Base-by-base conservation (phyloP, 1,140 invertebrate genomes). In the Parasteatoda tepidariorum region DNA sequence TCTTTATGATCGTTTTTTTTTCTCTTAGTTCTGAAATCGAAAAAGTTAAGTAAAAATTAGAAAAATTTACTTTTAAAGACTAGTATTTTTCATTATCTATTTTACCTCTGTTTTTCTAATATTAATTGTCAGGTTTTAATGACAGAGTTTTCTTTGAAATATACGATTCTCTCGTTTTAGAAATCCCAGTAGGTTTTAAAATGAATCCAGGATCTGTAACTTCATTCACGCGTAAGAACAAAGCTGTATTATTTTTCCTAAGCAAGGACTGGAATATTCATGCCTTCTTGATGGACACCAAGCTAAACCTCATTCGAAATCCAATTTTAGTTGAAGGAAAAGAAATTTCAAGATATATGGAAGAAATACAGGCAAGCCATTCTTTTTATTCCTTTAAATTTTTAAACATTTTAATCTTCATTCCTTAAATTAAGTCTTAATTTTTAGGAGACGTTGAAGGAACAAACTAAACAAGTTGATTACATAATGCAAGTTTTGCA, bases 251-350 rank as follows among this genome's bases (percentile, higher is more conserved):
- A 11, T 11, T 82, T 31, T 82, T 82, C n/a, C n/a, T 26, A 13
- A 28, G 30, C 33, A 15, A 9, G 0, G 13, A 6, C 1, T 18
- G 18, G 15, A 28, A 2, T 24, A 15, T 73, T 18, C 2, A 7
- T n/a, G 31, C 41, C n/a, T 82, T 62, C 22, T 9, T 34, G 3
- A 54, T 82, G 22, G 79, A 82, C 30, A 82, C 79, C 5, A 62
- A 41, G 22, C 33, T 82, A 0, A n/a, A 48, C n/a, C 7, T 24
- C 9, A 7, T 71, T 1, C 13, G 0, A 4, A 66, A 82, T 48
- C 79, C 67, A 1, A 24, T 71, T 13, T 9, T 82, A 24, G 18
- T 18, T 0, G 55, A 55, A 15, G 79, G 67, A 0, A 28, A 71
- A 5, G 34, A 54, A 22, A 26, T 64, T n/a, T 30, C 67, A 6